Base-by-base conservation (phyloP, 2,888 invertebrate species). In the Trichogramma dendrolimi region DNA sequence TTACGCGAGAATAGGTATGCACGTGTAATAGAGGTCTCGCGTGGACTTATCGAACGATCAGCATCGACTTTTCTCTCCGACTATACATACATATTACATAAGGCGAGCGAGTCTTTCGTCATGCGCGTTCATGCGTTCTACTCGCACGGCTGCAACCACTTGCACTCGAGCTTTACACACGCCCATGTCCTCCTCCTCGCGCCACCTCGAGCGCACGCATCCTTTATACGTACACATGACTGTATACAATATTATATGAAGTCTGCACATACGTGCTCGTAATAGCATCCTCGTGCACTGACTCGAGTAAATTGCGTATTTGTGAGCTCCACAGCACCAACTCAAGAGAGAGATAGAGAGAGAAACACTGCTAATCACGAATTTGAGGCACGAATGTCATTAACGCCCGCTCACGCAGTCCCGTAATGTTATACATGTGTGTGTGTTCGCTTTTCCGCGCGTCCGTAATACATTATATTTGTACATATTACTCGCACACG, bases 341-440 rank as follows among this genome's bases (percentile, higher is more conserved):
- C 39, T 11, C 41, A 27, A 38, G 55, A 44, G 47, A n/a, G 39
- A 14, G 14, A 14, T 1, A 46, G 46, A 46, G 8, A 46, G 8
- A 14, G 11, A 50, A 3, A 46, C 53, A 41, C 42, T 57, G 67
- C 68, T 70, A 71, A 71, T 71, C 69, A 66, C 60, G 71, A 68
- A 72, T 71, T 71, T 68, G 69, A 69, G 62, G 67, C 72, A 71
- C 71, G 72, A 71, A 71, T 69, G 69, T 70, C 68, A 71, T 72
- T 71, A 71, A 68, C 66, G 66, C 64, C 63, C 58, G 60, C 62
- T 61, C 61, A 62, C 64, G 60, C 55, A 55, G 27, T 27, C 27
- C 27, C 27, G 27, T 27, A 27, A 27, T 27, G 27, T 27, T 27
- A 27, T 27, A 27, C 27, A 27, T 27, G 27, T 27, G 27, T 27